Evolutionary conservation across 2,888 invertebrate species (phyloP).

Genomic region (Punctoribates punctum): DNA sequence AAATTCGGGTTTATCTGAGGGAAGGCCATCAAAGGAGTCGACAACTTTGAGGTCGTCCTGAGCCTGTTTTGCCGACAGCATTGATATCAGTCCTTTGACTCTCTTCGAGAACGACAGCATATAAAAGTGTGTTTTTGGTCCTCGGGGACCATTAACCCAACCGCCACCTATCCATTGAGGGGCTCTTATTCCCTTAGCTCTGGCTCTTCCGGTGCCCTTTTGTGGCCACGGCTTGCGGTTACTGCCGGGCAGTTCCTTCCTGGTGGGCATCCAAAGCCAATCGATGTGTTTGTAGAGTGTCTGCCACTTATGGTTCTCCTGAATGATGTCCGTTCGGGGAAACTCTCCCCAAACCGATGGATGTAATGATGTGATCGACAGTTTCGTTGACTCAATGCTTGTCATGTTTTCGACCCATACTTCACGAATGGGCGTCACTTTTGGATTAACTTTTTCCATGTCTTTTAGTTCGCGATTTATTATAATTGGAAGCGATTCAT

Average conservation of each 20-base stretch:
- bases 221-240: conserved; percentile 96
- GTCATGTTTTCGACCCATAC: conserved; percentile 83
- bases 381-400: conserved; percentile 62
- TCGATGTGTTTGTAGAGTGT: conserved; percentile 72
- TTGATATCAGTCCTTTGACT: conserved; percentile 73
- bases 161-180: conserved; percentile 77
- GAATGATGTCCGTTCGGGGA: conserved; percentile 70
- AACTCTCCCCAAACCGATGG: conserved; percentile 59
- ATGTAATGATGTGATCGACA: conserved; percentile 83
- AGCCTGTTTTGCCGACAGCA: conserved; percentile 83
- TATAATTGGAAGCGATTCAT: background rate
- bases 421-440: conserved; percentile 65
- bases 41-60: conserved; percentile 92
- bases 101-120: conserved; percentile 80
- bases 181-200: conserved; percentile 87
- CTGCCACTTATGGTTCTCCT: conserved; percentile 84
- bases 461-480: background rate
- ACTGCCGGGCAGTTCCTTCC: conserved; percentile 82
- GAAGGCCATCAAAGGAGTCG: conserved; percentile 71
- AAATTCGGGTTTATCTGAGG: conserved; percentile 68
- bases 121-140: conserved; percentile 84
- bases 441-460: conserved; percentile 44
- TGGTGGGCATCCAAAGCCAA: conserved; percentile 70
- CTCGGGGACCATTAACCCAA: conserved; percentile 80
- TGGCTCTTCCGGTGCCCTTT: conserved; percentile 82